A percentile compares a stretch with the other conserved stretches of the same genome.
These are phyloP conservation scores for Tychaedon coryphoeus DNA, from an alignment of 2,113 vertebrate species.

Conservation along the genomic window DNA sequence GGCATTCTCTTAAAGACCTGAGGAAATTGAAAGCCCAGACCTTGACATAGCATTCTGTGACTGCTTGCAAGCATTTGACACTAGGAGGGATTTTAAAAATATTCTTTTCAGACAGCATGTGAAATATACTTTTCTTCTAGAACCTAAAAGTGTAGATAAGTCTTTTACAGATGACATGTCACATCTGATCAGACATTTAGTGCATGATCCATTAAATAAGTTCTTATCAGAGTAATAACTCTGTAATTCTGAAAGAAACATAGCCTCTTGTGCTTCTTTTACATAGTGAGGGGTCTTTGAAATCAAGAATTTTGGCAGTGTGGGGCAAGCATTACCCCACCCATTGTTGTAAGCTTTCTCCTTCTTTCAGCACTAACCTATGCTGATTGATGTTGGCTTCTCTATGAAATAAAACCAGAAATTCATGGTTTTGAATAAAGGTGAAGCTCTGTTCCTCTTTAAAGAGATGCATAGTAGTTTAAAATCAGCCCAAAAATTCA, in stretches of 20 bases:
- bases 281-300: accelerated
- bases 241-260: neutral
- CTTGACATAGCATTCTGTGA: neutral
- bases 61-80: neutral
- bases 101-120: neutral
- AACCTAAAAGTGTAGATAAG: neutral
- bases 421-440: neutral
- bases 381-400: neutral
- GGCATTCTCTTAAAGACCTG: neutral
- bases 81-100: neutral
- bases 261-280: neutral
- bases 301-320: neutral
- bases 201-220: neutral
- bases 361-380: neutral
- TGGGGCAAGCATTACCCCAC: neutral
- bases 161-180: neutral
- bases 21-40: neutral
- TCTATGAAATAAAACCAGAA: neutral
- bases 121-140: neutral
- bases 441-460: neutral
- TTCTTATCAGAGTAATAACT: neutral
- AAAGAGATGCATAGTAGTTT: neutral
- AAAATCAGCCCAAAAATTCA: neutral
- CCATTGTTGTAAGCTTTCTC: neutral
- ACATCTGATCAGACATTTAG: neutral